A percentile compares a stretch with the other conserved stretches of the same genome.
Conservation (phyloP, 1,140 invertebrate genomes). For the Bombus waltoni region DNA sequence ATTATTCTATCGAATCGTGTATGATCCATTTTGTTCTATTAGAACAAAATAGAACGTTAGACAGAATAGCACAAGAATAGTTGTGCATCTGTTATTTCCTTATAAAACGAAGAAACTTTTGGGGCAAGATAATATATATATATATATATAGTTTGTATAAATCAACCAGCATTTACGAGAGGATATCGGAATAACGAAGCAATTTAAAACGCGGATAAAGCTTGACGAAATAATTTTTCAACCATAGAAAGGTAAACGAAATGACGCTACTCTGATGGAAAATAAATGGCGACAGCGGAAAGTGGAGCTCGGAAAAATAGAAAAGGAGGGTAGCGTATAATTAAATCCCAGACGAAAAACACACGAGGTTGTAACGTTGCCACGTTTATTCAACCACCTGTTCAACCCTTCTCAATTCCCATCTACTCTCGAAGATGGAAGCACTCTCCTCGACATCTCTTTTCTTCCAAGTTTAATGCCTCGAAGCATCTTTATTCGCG, state of each 20-base stretch:
- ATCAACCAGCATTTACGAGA: background rate
- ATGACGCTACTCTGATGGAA: no score
- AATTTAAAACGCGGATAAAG: background rate
- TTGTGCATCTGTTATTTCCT: no score
- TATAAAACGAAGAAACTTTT: no score
- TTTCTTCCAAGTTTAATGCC: background rate
- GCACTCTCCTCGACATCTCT: constrained; percentile 13
- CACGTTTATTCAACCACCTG: constrained; percentile 63
- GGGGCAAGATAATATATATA: no score
- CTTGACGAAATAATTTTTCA: background rate
- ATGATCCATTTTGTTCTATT: no score
- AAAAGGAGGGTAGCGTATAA: background rate
- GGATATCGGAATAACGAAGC: background rate
- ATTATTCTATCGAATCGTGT: no score
- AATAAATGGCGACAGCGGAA: background rate
- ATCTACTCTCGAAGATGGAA: constrained; percentile 36
- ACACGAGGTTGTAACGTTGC: constrained; percentile 13
- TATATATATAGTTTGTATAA: no score
- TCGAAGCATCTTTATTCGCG: background rate
- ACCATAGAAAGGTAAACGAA: background rate
- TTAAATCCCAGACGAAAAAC: constrained; percentile 39
- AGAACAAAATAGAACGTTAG: no score
- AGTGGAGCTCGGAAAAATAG: background rate
- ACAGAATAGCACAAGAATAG: no score
- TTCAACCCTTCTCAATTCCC: constrained; percentile 42